Evolutionary conservation across 64 coral and sea anemone species (phyloP), one percentile per base, ranked within the genome.

Genomic region (Stichodactyla helianthus): DNA sequence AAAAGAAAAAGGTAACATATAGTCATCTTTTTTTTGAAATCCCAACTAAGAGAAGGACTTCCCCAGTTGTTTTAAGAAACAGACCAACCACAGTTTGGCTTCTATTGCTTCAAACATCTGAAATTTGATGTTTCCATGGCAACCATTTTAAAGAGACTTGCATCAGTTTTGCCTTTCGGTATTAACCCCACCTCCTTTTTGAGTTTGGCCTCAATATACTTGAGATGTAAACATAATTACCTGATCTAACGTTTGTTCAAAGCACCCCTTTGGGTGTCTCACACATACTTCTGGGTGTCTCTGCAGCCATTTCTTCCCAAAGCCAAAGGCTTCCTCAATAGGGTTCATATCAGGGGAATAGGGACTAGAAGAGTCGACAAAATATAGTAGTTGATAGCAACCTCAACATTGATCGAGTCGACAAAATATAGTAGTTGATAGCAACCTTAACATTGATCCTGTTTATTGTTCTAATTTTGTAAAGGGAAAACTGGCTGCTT

Each of bases 261-360:
- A 89, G 65, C 79, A 89, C 59, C 88, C 53, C 78, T 89, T 83
- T 53, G 88, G 88, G 51, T 89, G 83, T 70, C 55, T 84, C 17
- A 53, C 26, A 51, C 58, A 82, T 51, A 89, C 55, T 44, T 89
- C 58, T 84, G 27, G 25, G 81, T 89, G 79, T 76, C 88, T 89
- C 28, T 25, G 61, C 50, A 89, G 79, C 79, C 60, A 89, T 50
- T 63, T n/a, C 88, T 89, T 89, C 67, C 53, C 79, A 84, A 77
- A 57, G 84, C 80, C 52, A 89, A 89, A 84, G 59, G 51, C 83
- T 71, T 84, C 62, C 55, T 84, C 79, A 62, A 89, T 89, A 25
- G 88, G 88, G 64, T 89, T 89, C 31, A 89, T 57, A 71, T 89
- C 88, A 84, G 88, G 88, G 58, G 88, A 84, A 84, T 89, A 89